phyloP scores from a whole-genome alignment of 2,888 invertebrate species.

The Sphaerophoria taeniata region DNA sequence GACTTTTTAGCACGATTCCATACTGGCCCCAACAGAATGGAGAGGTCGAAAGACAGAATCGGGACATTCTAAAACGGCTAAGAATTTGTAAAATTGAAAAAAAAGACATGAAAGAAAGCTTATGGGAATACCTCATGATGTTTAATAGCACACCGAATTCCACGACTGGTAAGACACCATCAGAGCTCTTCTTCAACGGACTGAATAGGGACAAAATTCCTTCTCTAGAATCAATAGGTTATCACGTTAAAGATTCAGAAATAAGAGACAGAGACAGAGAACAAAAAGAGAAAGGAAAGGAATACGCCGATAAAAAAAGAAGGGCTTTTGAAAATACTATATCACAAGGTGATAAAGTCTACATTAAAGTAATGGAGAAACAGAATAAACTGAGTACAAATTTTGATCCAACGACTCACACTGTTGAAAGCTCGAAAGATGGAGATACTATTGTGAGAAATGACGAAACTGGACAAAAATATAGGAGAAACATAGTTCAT shows the following conservation, averaged over 20 bases:
- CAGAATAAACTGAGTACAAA: not conserved
- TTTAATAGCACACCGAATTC: slow-evolving; percentile 37
- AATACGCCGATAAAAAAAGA: slow-evolving; percentile 31
- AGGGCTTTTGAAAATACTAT: not conserved
- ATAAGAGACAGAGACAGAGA: not conserved
- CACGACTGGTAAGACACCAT: slow-evolving; percentile 22
- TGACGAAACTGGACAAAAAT: not conserved
- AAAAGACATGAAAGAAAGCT: slow-evolving; percentile 11
- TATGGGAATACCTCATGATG: slow-evolving; percentile 25
- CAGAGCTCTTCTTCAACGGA: slow-evolving; percentile 29
- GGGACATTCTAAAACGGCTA: slow-evolving; percentile 31
- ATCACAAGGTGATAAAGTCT: slow-evolving; percentile 17
- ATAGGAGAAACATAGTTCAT: slow-evolving; percentile 6
- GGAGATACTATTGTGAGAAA: not conserved
- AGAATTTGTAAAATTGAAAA: slow-evolving; percentile 36
- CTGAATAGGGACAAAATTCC: slow-evolving; percentile 26
- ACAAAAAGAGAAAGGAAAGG: not conserved
- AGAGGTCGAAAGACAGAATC: slow-evolving; percentile 41
- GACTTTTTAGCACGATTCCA: slow-evolving; percentile 10
- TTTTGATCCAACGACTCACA: not conserved
- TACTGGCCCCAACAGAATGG: slow-evolving; percentile 43
- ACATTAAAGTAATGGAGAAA: not conserved
- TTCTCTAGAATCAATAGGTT: not conserved
- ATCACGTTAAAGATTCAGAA: too few species aligned
- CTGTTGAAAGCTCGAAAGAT: not conserved